Conservation (phyloP, 2,888 invertebrate genomes). For the Mimachlamys varia region DNA sequence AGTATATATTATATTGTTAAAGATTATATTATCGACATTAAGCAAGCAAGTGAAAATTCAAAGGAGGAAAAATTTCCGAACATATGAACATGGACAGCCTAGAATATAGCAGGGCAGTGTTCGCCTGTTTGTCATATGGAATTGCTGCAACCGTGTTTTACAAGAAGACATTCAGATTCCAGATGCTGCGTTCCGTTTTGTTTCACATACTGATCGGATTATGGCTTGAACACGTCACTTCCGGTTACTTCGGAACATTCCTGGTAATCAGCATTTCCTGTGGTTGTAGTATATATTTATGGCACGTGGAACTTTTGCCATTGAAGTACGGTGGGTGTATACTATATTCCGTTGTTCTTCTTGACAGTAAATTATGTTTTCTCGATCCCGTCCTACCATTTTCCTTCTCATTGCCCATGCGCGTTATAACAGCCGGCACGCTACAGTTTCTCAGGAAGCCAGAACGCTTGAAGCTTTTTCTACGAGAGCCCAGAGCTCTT, state of each 20-base stretch:
- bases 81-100: background rate
- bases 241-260: background rate
- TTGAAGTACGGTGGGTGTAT: background rate
- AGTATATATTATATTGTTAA: too few relatives aligned
- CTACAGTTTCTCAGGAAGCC: background rate
- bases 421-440: background rate
- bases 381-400: background rate
- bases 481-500: background rate
- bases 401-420: background rate
- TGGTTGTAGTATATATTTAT: background rate
- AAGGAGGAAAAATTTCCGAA: background rate
- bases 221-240: background rate
- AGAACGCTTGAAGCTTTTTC: background rate
- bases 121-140: background rate
- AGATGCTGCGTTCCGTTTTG: background rate
- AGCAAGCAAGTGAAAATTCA: too few relatives aligned
- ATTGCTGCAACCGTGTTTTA: background rate
- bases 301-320: background rate
- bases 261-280: background rate
- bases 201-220: background rate
- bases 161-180: background rate
- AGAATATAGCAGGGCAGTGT: background rate
- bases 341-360: background rate
- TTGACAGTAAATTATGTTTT: background rate
- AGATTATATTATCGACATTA: too few relatives aligned